Conservation (phyloP, 2,888 invertebrate genomes). For the Boloria euphrosyne region DNA sequence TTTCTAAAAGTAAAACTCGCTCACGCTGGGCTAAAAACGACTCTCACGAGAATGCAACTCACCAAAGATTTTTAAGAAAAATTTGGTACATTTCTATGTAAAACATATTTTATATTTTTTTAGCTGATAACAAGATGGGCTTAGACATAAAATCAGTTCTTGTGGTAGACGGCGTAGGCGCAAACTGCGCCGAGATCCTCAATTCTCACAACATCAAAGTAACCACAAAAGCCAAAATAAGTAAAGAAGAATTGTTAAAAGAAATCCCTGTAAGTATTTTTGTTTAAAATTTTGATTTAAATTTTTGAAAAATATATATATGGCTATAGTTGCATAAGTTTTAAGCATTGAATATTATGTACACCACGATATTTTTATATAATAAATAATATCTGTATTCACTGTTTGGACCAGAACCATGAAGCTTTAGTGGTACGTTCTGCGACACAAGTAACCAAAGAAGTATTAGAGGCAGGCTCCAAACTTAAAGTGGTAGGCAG, state of each 20-base stretch:
- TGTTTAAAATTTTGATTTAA: neutral
- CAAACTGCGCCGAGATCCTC: conserved; percentile 91
- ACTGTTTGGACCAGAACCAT: conserved; percentile 85
- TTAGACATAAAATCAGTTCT: conserved; percentile 90
- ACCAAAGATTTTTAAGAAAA: neutral
- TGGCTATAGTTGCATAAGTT: neutral
- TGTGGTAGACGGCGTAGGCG: conserved; percentile 96
- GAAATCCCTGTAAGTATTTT: conserved; percentile 88
- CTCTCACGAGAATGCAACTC: too few relatives aligned
- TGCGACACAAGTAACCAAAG: conserved; percentile 95
- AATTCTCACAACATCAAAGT: conserved; percentile 89
- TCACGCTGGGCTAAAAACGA: too few relatives aligned
- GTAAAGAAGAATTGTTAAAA: conserved; percentile 89
- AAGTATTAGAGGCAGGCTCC: conserved; percentile 89
- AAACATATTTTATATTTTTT: neutral
- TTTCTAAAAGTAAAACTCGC: too few relatives aligned
- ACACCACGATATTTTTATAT: too few relatives aligned
- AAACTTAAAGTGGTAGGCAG: conserved; percentile 94
- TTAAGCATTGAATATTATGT: neutral
- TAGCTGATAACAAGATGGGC: conserved; percentile 59
- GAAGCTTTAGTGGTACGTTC: conserved; percentile 96
- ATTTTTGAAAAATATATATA: too few relatives aligned
- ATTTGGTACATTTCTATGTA: neutral
- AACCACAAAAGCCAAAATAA: conserved; percentile 89
- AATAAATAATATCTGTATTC: too few relatives aligned